Base-by-base conservation (phyloP, 2,113 vertebrate species). In the Cygnus buccinator region DNA sequence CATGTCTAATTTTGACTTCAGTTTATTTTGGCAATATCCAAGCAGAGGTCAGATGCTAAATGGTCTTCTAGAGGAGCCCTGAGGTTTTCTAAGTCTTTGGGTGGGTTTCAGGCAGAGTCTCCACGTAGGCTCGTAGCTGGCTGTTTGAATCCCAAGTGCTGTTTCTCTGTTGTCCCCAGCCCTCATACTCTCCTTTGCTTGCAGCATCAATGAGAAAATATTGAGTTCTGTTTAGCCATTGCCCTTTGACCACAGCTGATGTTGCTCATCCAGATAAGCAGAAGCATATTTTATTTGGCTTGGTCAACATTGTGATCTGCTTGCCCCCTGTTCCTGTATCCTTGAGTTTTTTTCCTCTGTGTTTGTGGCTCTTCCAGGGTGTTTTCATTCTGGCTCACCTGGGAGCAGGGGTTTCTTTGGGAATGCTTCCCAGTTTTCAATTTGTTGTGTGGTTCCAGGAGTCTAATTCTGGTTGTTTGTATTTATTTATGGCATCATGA, bases 1-100 rank as follows among this genome's bases (percentile, higher is more conserved):
- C 80, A 37, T 1, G 4, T 91, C 83, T 94, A 77, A 94, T 93
- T 89, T 86, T 83, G 72, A 76, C 80, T 72, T 43, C 2, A 9
- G 67, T 87, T 94, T 95, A 93, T 95, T 93, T 93, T 94, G 55
- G 37, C 75, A 79, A 71, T 92, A 90, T 57, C 67, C 35, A 68
- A 77, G 71, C 85, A 93, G 67, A 91, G 79, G 89, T 74, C 35
- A 58, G 54, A 50, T 84, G 33, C 59, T 81, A n/a, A 82, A 58
- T 65, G 39, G 73, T 70, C 37, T 80, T 88, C 37, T 71, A 63
- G 77, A 65, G 55, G 37, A 48, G 55, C 55, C 67, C 29, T 61
- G 70, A 66, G 22, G 26, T 74, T 95, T 94, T 63, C 4, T 5
- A 31, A 71, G 31, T 1, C 9, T 88, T 83, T 21, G 37, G 2